Conservation (phyloP, 2,888 invertebrate species). For the Leistus spinibarbis region DNA sequence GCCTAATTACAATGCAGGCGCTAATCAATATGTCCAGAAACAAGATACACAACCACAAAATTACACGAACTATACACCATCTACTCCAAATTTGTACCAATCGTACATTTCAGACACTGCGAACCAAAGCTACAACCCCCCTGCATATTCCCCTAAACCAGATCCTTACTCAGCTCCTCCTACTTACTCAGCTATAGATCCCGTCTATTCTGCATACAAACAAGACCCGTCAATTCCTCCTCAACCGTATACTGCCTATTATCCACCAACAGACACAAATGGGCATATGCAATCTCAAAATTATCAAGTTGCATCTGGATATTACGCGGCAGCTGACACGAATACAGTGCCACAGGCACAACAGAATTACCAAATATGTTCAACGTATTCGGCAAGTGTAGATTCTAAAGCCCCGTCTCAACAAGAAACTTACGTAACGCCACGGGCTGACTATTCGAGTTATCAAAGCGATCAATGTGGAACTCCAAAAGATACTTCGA, state of each 20-base stretch:
- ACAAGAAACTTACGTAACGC: neutral
- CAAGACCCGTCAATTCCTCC: neutral
- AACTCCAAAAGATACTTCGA: conserved; percentile 2
- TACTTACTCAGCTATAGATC: neutral
- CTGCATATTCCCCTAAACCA: neutral
- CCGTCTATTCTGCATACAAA: neutral
- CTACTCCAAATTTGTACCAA: conserved; percentile 30
- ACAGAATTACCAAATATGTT: conserved; percentile 24
- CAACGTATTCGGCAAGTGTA: conserved; percentile 3
- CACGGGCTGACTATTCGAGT: neutral
- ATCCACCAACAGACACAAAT: neutral
- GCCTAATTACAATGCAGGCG: conserved; percentile 5
- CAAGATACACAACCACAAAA: neutral
- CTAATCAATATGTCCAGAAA: neutral
- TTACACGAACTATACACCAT: neutral
- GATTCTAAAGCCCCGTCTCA: conserved; percentile 30
- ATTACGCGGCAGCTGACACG: conserved; percentile 10
- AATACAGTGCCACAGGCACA: conserved; percentile 13
- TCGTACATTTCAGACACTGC: neutral
- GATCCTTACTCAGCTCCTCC: neutral
- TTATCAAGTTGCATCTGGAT: conserved; percentile 5
- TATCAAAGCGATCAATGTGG: conserved; percentile 8
- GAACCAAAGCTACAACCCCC: neutral
- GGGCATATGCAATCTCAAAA: neutral
- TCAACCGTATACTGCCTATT: neutral